Conservation (phyloP, 2,888 invertebrate species). For the Onthophagus sagittarius region DNA sequence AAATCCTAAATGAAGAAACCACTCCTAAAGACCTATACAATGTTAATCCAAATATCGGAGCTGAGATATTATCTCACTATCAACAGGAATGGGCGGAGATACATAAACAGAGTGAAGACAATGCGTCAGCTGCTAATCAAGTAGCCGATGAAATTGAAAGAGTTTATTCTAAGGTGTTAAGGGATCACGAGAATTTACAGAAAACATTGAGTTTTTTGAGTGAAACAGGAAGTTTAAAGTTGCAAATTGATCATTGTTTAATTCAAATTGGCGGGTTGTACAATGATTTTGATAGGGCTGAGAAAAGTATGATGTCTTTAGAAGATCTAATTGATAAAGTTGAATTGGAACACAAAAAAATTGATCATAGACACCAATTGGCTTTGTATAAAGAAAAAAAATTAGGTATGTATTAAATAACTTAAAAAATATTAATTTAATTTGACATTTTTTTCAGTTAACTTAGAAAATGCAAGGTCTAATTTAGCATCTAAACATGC, state of each 20-base stretch:
- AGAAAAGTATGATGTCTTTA: conserved; percentile 60
- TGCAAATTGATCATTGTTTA: conserved; percentile 52
- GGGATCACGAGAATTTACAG: conserved; percentile 38
- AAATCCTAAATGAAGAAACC: conserved; percentile 20
- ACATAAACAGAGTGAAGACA: conserved; percentile 65
- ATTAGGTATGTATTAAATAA: conserved; percentile 51
- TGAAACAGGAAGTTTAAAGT: conserved; percentile 43
- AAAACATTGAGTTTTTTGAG: conserved; percentile 39
- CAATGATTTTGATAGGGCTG: conserved; percentile 59
- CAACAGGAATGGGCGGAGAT: conserved; percentile 69
- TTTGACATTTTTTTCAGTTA: conserved; percentile 35
- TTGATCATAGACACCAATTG: conserved; percentile 68
- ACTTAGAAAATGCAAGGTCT: conserved; percentile 48
- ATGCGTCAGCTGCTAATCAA: conserved; percentile 59
- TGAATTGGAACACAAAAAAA: conserved; percentile 66
- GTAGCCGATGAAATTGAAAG: conserved; percentile 51
- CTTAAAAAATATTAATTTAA: not conserved
- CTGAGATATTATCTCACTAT: conserved; percentile 64
- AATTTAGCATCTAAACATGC: conserved; percentile 57
- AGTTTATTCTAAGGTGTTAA: conserved; percentile 39
- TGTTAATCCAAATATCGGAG: conserved; percentile 61
- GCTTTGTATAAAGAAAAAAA: conserved; percentile 68
- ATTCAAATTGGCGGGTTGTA: conserved; percentile 55
- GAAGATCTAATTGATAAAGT: conserved; percentile 67
- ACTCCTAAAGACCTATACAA: conserved; percentile 19